Evolutionary conservation across 2,888 invertebrate genomes (phyloP).

Genomic region (Megamerina dolium): DNA sequence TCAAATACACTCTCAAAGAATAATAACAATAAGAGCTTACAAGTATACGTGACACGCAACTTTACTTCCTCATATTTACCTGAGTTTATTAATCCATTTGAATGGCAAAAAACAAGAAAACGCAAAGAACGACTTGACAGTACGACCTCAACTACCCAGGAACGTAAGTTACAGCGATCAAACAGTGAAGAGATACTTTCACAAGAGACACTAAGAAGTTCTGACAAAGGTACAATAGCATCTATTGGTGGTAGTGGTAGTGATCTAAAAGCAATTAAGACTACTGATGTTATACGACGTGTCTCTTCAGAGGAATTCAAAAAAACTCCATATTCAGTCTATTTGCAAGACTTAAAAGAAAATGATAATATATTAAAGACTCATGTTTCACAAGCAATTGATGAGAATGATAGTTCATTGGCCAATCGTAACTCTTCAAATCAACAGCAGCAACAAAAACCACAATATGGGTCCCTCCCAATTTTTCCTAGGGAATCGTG

Average conservation of each 20-base stretch:
- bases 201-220: constrained; percentile 52
- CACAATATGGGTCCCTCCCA: constrained; percentile 7
- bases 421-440: constrained; percentile 32
- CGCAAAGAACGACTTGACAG: constrained; percentile 62
- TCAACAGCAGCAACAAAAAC: constrained; percentile 9
- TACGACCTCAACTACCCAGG: constrained; percentile 53
- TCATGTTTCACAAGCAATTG: constrained; percentile 17
- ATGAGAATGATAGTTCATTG: constrained; percentile 39
- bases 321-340: constrained; percentile 35
- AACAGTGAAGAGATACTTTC: constrained; percentile 57
- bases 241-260: constrained; percentile 17
- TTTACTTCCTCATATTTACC: constrained; percentile 48
- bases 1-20: constrained; percentile 15
- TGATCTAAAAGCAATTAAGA: constrained; percentile 16
- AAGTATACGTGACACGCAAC: constrained; percentile 13
- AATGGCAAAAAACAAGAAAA: constrained; percentile 54
- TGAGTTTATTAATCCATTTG: constrained; percentile 48
- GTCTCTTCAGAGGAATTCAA: constrained; percentile 46
- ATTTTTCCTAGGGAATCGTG: constrained; percentile 12
- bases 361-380: not conserved
- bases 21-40: constrained; percentile 19
- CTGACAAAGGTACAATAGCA: constrained; percentile 26
- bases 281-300: constrained; percentile 34
- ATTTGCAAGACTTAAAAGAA: constrained; percentile 32
- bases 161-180: constrained; percentile 58